Conservation (phyloP, 1,140 invertebrate genomes). For the Apis mellifera region DNA sequence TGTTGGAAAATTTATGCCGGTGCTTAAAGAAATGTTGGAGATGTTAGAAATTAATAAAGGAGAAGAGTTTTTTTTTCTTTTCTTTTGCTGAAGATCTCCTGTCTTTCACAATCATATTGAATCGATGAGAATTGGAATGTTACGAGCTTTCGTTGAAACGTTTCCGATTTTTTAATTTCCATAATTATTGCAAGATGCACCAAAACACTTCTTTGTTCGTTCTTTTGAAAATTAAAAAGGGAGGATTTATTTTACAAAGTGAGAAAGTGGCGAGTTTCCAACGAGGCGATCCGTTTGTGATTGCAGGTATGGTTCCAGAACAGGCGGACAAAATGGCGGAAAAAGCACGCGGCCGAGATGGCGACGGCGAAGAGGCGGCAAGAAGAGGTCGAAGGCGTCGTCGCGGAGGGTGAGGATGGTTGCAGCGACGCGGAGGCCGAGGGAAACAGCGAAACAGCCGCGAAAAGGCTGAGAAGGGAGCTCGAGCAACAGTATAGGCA, state of each 20-base stretch:
- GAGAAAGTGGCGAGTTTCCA: background rate
- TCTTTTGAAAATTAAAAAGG: background rate
- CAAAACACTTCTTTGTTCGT: too few species aligned
- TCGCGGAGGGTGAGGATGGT: constrained; percentile 85
- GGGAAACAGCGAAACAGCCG: constrained; percentile 78
- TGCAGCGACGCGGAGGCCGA: constrained; percentile 85
- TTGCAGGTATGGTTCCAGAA: constrained; percentile 99
- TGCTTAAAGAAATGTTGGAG: background rate
- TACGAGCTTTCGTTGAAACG: too few species aligned
- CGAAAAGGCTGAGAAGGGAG: constrained; percentile 82
- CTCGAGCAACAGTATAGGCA: constrained; percentile 81
- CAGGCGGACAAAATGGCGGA: constrained; percentile 99
- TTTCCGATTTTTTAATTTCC: too few species aligned
- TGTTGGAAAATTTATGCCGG: too few species aligned
- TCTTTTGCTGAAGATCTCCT: too few species aligned
- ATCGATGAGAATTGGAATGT: too few species aligned
- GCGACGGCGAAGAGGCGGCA: constrained; percentile 98
- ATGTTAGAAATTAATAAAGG: background rate
- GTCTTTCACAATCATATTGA: too few species aligned
- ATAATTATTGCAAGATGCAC: too few species aligned
- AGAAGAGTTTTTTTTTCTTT: background rate
- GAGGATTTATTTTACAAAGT: background rate
- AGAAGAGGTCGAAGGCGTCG: constrained; percentile 92
- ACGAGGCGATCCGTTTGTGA: background rate
- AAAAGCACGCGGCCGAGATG: constrained; percentile 99